Base-by-base conservation (phyloP, 2,888 invertebrate genomes). In the Brachynemurus nebulosus region DNA sequence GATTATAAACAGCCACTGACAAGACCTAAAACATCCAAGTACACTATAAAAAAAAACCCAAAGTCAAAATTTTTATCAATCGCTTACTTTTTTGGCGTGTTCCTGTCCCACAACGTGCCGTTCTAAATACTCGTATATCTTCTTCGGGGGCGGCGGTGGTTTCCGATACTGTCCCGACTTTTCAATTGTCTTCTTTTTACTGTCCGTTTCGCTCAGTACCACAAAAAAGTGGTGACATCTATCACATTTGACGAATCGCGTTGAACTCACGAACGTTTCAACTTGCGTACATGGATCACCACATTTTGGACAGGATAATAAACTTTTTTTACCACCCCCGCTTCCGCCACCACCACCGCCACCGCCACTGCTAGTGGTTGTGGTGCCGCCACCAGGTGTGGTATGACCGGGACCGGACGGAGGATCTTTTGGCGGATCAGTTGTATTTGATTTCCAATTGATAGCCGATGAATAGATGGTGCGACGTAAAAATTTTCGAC, bases 201-300 rank as follows among this genome's bases (percentile, higher is more conserved):
- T 81, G 65, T 95, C 93, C 27, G 86, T 80, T 58, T 95, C 93
- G 53, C 91, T 91, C 48, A 95, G 72, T 18, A 96, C 92, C 25
- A 95, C 92, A 64, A 95, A 96, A 71, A 96, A 95, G 63, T 95
- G 93, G 66, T 93, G 91, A 61, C 96, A 96, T 64, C 93, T 95
- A 65, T 95, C 93, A 67, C 96, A 96, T 67, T 93, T 95, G 27
- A 96, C 95, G 68, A 96, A 96, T 53, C 93, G 76, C 36, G 93
- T 92, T 41, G 93, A 92, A 74, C 91, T 90, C 55, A 95, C 92
- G 69, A 95, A 93, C 3, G 93, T 93, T 67, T 93, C 93, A 47
- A 95, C 92, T 65, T 93, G 91, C 2, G 91, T 90, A 66, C 93
- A 95, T n/a, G 92, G 89, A 65, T 91, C 91, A 2, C 92, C 92